Evolutionary conservation across 1,140 invertebrate species (phyloP), one percentile per base, ranked within the genome.

Genomic region (Brachionus rubens): DNA sequence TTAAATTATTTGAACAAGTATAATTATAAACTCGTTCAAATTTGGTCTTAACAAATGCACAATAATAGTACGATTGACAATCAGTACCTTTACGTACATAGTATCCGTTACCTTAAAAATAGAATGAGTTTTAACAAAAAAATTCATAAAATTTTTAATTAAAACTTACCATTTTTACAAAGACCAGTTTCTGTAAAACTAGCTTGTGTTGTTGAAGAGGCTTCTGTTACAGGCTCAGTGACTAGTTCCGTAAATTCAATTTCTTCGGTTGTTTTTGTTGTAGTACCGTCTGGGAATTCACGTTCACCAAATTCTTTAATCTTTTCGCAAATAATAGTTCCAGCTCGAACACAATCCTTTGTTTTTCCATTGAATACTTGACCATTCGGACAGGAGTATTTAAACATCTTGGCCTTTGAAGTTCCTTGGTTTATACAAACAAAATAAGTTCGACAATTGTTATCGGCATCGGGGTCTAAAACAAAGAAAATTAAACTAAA

Each of bases 11-110:
- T 12, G 24, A 30, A 41, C 59, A 65, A 19, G 59, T 41, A 65
- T 65, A 65, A 65, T 65, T 65, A 14, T 65, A 65, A 43, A 65
- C 30, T 65, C 59, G 21, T 43, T 65, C 36, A 43, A 65, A 65
- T 14, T 65, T 41, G 21, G 59, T 65, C 2, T 65, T 43, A 10
- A 65, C 59, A 43, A 65, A 65, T 14, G 59, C 59, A 12, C 59
- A 65, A 65, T 65, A 65, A 26, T 65, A 65, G 9, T 65, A 65
- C 30, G 26, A 21, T 65, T 24, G 59, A 16, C 59, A 65, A 24
- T 65, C 43, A 19, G 59, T 65, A 24, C 59, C 59, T 26, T 41
- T 41, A 14, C 59, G 33, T 3, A 65, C 40, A 65, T 65, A 65
- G 30, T 65, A 65, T 4, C 59, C 59, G 43, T 65, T 65, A 12